Evolutionary conservation across 2,113 vertebrate genomes (phyloP), one percentile per base, ranked within the genome.

Genomic region (Lophochroa leadbeateri): DNA sequence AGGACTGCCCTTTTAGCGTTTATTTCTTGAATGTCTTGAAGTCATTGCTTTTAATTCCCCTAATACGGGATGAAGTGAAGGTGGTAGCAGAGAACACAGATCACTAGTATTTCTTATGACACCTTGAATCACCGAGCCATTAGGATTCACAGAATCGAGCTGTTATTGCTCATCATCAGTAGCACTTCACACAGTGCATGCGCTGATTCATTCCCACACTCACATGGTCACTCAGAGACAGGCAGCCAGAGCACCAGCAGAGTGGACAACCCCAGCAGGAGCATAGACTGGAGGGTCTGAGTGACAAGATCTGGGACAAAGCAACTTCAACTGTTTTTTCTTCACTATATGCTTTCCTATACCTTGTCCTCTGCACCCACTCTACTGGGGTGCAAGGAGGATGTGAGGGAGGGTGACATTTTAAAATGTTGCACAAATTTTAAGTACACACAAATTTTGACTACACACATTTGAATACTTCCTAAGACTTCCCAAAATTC

Each of bases 141-240:
- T 15, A 20, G 8, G 29, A 68, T 52, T 60, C 23, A 33, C 11
- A 12, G 43, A 47, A 14, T 17, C 0, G 1, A 79, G 71, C 37
- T 57, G 53, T 19, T 37, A 17, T 12, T 31, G 3, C 10, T 31
- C 25, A 15, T 31, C 4, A 1, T 6, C 5, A 14, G 37, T 47
- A 71, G 20, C 13, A 12, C 23, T 16, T 50, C 16, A 27, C 15
- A 10, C 13, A 17, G 18, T 0, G 1, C 15, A 9, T 4, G 8
- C 6, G 13, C 12, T 61, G 9, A 5, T 1, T 52, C 16, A 2
- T 27, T 31, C 3, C 0, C 17, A 18, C 28, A 4, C 41, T n/a
- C 35, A 3, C 13, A 13, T 7, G 33, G 39, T 43, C 55, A 31
- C 35, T 23, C 35, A 28, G 35, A 60, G 16, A 17, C 19, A 3